Conservation (phyloP, 2,888 invertebrate species). For the Epinotia ramella region DNA sequence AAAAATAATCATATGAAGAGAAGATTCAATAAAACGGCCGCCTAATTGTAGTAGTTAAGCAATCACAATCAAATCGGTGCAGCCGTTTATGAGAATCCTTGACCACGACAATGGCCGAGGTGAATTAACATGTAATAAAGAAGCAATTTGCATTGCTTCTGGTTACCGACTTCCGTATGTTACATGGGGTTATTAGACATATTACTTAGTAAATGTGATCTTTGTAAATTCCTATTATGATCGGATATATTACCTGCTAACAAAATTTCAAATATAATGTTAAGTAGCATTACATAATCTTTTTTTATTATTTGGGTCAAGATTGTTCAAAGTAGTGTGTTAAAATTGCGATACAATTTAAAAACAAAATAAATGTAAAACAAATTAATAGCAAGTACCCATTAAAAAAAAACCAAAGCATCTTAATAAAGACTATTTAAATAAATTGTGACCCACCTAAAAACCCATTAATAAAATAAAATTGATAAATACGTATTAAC, state of each 20-base stretch:
- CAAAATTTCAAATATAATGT: too few species aligned
- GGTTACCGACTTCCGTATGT: slow-evolving; percentile 8
- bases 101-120: slow-evolving; percentile 22
- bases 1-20: neutral
- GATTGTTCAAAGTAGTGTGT: too few species aligned
- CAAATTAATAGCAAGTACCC: too few species aligned
- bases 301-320: too few species aligned
- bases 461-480: too few species aligned
- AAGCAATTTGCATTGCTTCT: slow-evolving; percentile 28
- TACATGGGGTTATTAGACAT: neutral
- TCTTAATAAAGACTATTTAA: too few species aligned
- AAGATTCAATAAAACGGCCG: neutral
- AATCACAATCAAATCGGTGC: slow-evolving; percentile 20
- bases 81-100: slow-evolving; percentile 6
- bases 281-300: too few species aligned
- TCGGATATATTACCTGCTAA: neutral
- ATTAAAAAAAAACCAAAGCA: too few species aligned
- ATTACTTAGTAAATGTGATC: neutral
- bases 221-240: neutral
- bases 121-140: slow-evolving; percentile 32
- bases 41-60: slow-evolving; percentile 7
- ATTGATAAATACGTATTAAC: too few species aligned
- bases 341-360: too few species aligned
- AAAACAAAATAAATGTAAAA: too few species aligned
- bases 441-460: too few species aligned